Base-by-base conservation (phyloP, 1,140 invertebrate genomes). In the Caerostris extrusa region DNA sequence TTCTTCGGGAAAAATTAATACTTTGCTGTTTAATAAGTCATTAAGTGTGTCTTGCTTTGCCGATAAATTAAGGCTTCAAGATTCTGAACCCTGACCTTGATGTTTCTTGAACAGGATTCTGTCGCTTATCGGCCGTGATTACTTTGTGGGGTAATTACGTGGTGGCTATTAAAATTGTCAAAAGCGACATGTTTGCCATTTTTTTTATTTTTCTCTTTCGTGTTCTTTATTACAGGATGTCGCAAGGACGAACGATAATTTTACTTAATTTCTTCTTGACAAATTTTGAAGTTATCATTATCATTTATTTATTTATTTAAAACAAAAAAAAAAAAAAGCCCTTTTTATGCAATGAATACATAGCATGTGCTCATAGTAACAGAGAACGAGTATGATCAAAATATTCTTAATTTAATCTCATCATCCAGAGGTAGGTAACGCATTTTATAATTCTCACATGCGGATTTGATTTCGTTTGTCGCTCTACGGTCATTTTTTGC, bases 1-100 rank as follows among this genome's bases (percentile, higher is more conserved):
- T 77, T 12, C 8, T 77, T 77, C 34, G 69, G 69, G 56, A 55
- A 64, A 83, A 91, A 82, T 91, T 91, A 91, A 91, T 91, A 64
- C 19, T 19, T 91, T 10, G 55, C 56, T 77, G 67, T 83, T 83
- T 91, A 91, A 91, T 77, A 83, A 83, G 77, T 91, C 90, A 83
- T 83, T 91, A 82, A 83, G 53, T 83, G 81, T 91, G 81, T 91
- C 71, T 64, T 83, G 5, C 71, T 34, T 34, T 17, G 55, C 50
- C 61, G 19, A 57, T 69, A 71, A 89, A 67, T 89, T 67, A 89
- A 67, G 64, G 87, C 57, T 34, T 87, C 34, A 69, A 34, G 19
- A 90, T 53, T n/a, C 14, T 64, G 90, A 82, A 64, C 71, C 14
- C 55, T 91, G 58, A 91, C 90, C 90, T 83, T 91, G 90, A 91